These are phyloP conservation scores for Drosophila pandora DNA, from an alignment of 1,140 invertebrate genomes.

Conservation along the genomic window DNA sequence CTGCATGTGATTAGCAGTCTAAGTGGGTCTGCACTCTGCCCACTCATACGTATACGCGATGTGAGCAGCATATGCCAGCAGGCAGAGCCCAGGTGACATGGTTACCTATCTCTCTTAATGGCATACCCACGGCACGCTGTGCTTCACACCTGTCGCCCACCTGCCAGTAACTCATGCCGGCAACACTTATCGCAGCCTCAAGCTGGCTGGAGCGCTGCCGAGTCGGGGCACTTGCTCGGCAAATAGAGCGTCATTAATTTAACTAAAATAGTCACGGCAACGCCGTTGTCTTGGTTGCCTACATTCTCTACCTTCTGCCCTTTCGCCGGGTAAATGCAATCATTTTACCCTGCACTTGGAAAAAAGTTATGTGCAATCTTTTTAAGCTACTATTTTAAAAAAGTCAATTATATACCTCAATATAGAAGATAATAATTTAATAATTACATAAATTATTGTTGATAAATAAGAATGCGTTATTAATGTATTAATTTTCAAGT, in stretches of 20 bases:
- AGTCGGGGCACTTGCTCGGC: conserved; percentile 56
- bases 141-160: conserved; percentile 13
- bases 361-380: neutral
- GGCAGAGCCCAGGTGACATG: conserved; percentile 16
- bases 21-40: conserved; percentile 20
- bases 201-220: conserved; percentile 11
- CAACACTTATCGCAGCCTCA: conserved; percentile 69
- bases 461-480: neutral
- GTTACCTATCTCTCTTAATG: neutral
- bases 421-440: no score
- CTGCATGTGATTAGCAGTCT: conserved; percentile 41
- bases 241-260: conserved; percentile 80
- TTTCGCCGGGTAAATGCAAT: conserved; percentile 60
- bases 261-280: conserved; percentile 75
- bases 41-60: neutral
- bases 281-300: conserved; percentile 30
- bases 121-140: neutral
- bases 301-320: conserved; percentile 12
- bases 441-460: neutral
- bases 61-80: conserved; percentile 22
- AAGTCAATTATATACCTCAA: no score
- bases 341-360: conserved; percentile 60
- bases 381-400: neutral
- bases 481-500: neutral
- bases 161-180: conserved; percentile 52